Evolutionary conservation across 2,797 vertebrate genomes (phyloP).

Genomic region (Zenarchopterus dispar): DNA sequence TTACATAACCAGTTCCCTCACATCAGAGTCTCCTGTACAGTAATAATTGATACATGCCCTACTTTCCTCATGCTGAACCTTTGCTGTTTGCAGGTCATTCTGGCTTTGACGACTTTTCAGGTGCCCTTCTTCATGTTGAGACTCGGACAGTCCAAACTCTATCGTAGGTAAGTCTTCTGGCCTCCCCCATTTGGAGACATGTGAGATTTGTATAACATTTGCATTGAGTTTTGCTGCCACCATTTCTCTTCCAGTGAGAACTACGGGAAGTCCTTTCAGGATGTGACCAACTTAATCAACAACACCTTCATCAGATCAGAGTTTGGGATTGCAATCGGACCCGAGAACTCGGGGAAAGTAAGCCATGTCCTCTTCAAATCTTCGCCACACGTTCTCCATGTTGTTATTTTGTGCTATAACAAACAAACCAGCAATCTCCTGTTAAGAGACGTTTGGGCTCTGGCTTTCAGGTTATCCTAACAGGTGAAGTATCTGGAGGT

Average conservation of each 20-base stretch:
- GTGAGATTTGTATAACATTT: slow-evolving; percentile 16
- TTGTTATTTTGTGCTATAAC: not conserved
- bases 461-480: slow-evolving; percentile 89
- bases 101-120: slow-evolving; percentile 93
- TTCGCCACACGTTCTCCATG: not conserved
- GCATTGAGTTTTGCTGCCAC: slow-evolving; percentile 27
- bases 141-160: slow-evolving; percentile 92
- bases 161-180: slow-evolving; percentile 85
- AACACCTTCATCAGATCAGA: slow-evolving; percentile 93
- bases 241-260: slow-evolving; percentile 84
- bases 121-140: slow-evolving; percentile 89
- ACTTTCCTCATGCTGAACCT: slow-evolving; percentile 25
- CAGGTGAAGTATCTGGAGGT: slow-evolving; percentile 87
- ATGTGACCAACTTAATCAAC: slow-evolving; percentile 91
- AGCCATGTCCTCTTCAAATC: slow-evolving; percentile 35
- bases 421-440: not conserved
- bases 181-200: not conserved
- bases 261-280: slow-evolving; percentile 92
- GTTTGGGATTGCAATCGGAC: slow-evolving; percentile 92
- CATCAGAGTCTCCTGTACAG: slow-evolving; percentile 1
- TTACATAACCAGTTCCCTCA: slow-evolving; percentile 14
- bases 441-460: slow-evolving; percentile 8
- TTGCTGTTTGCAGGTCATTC: slow-evolving; percentile 84
- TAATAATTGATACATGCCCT: slow-evolving; percentile 21
- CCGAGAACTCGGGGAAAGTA: slow-evolving; percentile 92